Evolutionary conservation across 1,140 invertebrate genomes (phyloP).

Genomic region (Euura saliciscinereae): DNA sequence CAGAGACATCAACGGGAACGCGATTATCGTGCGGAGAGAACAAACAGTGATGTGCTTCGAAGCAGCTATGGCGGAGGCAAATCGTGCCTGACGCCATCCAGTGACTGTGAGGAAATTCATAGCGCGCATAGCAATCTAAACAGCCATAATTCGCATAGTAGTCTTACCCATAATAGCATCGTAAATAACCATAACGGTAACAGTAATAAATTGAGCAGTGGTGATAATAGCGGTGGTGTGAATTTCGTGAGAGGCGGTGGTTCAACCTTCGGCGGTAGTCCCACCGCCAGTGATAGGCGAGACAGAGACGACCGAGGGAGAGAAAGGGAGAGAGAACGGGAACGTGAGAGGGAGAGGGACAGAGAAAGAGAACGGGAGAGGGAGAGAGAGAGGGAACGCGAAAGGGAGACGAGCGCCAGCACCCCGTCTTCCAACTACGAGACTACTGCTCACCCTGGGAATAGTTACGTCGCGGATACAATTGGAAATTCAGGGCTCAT

Average conservation of each 20-base stretch:
- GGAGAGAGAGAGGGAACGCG: slow-evolving; percentile 25
- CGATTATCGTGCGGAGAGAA: slow-evolving; percentile 41
- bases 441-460: slow-evolving; percentile 16
- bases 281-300: slow-evolving; percentile 17
- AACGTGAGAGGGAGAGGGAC: slow-evolving; percentile 19
- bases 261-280: slow-evolving; percentile 10
- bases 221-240: slow-evolving; percentile 8
- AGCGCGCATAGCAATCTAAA: slow-evolving; percentile 19
- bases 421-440: slow-evolving; percentile 14
- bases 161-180: slow-evolving; percentile 25
- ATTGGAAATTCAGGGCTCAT: background rate
- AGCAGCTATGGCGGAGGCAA: slow-evolving; percentile 19
- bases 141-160: slow-evolving; percentile 30
- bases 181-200: slow-evolving; percentile 24
- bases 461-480: background rate
- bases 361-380: slow-evolving; percentile 19
- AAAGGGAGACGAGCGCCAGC: slow-evolving; percentile 32
- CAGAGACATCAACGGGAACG: slow-evolving; percentile 33
- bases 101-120: slow-evolving; percentile 35
- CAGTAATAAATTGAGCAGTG: slow-evolving; percentile 16
- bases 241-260: slow-evolving; percentile 1
- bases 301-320: slow-evolving; percentile 14
- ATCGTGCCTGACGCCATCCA: slow-evolving; percentile 21
- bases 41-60: slow-evolving; percentile 38
- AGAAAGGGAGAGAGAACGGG: slow-evolving; percentile 3